phyloP scores from a whole-genome alignment of 2,113 vertebrate species.

The Narcine bancroftii region DNA sequence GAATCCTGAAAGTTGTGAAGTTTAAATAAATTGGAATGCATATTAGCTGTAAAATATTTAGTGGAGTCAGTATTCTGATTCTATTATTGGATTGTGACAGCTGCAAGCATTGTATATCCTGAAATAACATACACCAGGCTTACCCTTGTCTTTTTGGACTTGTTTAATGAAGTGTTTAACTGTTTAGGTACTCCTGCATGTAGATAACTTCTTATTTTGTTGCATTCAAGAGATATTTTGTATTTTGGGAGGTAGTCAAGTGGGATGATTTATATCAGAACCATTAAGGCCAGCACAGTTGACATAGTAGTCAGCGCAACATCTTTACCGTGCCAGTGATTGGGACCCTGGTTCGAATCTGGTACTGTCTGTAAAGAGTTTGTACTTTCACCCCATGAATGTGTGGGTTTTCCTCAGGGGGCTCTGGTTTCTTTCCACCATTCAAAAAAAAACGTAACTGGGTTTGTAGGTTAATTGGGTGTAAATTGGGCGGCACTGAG shows the following conservation, averaged over 20 bases:
- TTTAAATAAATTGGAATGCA: background rate
- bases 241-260: background rate
- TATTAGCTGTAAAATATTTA: background rate
- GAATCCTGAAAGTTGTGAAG: background rate
- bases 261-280: background rate
- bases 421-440: too few relatives aligned
- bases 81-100: constrained; percentile 24
- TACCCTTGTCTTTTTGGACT: constrained; percentile 20
- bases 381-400: too few relatives aligned
- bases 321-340: too few relatives aligned
- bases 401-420: too few relatives aligned
- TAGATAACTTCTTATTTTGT: background rate
- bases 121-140: constrained; percentile 12
- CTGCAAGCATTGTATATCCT: constrained; percentile 12
- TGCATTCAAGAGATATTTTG: background rate
- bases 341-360: too few relatives aligned
- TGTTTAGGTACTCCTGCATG: constrained; percentile 13
- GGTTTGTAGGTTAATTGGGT: too few relatives aligned
- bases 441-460: too few relatives aligned
- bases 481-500: too few relatives aligned
- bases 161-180: constrained; percentile 34
- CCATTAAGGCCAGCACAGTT: too few relatives aligned
- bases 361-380: too few relatives aligned
- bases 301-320: too few relatives aligned
- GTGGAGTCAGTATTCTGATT: constrained; percentile 26